A percentile compares a stretch with the other conserved stretches of the same genome.
These are phyloP conservation scores for Pseudomugil tenellus DNA, from an alignment of 2,797 vertebrate genomes.

Conservation along the genomic window DNA sequence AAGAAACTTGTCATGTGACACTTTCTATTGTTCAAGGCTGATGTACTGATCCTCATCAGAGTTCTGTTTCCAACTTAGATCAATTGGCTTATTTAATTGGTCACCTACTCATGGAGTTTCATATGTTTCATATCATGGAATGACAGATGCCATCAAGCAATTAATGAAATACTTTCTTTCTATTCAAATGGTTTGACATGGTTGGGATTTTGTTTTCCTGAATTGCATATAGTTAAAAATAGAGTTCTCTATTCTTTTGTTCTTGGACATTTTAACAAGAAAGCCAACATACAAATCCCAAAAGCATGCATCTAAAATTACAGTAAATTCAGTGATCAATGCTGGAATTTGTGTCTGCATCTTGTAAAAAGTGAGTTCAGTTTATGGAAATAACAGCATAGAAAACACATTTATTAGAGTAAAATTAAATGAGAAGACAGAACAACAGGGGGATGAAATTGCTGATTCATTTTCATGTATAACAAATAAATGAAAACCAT, in stretches of 20 bases:
- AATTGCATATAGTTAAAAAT: background rate
- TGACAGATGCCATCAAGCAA: constrained; percentile 37
- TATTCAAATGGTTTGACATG: constrained; percentile 20
- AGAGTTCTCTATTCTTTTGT: constrained; percentile 7
- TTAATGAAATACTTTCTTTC: constrained; percentile 30
- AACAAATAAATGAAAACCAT: constrained; percentile 53
- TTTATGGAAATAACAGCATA: constrained; percentile 17
- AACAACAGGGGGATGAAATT: constrained; percentile 49
- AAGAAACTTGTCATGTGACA: constrained; percentile 35
- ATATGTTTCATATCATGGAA: constrained; percentile 60
- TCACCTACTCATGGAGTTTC: constrained; percentile 51
- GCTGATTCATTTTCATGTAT: constrained; percentile 40
- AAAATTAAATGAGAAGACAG: constrained; percentile 44
- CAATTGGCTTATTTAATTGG: constrained; percentile 55
- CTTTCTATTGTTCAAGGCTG: constrained; percentile 42
- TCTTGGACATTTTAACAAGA: constrained; percentile 8
- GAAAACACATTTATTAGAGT: constrained; percentile 29
- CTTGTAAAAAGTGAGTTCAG: constrained; percentile 18
- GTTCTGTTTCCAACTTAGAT: constrained; percentile 57
- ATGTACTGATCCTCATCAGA: constrained; percentile 55
- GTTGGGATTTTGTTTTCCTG: constrained; percentile 3
- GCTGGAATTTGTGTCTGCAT: constrained; percentile 31
- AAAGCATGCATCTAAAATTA: constrained; percentile 31
- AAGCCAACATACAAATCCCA: background rate
- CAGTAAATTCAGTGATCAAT: constrained; percentile 31